phyloP scores from a whole-genome alignment of 2,113 vertebrate genomes.

The Anolis carolinensis region DNA sequence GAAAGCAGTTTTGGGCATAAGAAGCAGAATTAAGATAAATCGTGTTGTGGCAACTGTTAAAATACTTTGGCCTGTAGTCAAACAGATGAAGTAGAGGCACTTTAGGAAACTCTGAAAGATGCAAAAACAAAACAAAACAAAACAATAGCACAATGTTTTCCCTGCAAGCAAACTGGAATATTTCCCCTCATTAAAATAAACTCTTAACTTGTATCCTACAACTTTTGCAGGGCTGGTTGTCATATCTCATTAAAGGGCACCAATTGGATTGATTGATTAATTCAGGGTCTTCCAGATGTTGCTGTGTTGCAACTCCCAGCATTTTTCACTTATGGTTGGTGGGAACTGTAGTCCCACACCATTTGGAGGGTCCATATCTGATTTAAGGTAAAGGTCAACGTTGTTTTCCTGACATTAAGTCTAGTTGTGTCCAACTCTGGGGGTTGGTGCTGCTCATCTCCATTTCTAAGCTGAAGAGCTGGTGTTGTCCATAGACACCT shows the following conservation, averaged over 20 bases:
- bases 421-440: too few species aligned
- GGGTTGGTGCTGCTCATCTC: too few species aligned
- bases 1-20: slow-evolving; percentile 11
- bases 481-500: too few species aligned
- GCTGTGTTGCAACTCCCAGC: too few species aligned
- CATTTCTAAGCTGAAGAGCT: too few species aligned
- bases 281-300: too few species aligned
- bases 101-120: background rate
- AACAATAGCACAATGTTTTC: rapidly evolving
- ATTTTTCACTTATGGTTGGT: background rate
- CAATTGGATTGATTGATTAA: background rate
- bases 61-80: background rate
- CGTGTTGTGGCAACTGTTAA: slow-evolving; percentile 8
- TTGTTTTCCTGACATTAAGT: too few species aligned
- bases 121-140: background rate
- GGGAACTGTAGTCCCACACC: background rate
- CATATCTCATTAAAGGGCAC: too few species aligned
- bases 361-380: too few species aligned
- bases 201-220: background rate
- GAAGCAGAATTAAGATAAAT: slow-evolving; percentile 12
- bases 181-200: too few species aligned
- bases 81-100: rapidly evolving
- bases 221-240: background rate
- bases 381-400: too few species aligned
- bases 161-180: background rate